A percentile compares a stretch with the other conserved stretches of the same genome.
These are phyloP conservation scores for Nowickia ferox DNA, from an alignment of 2,888 invertebrate species.

Conservation along the genomic window DNA sequence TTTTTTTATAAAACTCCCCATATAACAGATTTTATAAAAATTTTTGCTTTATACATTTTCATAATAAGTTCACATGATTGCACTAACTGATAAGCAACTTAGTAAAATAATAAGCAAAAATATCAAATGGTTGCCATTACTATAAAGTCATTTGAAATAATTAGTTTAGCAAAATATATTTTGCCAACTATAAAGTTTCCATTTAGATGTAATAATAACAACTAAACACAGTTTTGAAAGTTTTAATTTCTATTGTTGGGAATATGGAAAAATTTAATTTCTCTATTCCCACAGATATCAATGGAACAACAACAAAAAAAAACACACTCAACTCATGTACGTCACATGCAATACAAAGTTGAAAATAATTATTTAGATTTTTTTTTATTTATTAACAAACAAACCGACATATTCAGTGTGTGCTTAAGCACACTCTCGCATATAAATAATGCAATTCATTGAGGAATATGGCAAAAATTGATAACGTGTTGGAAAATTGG, in stretches of 20 bases:
- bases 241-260: conserved; percentile 28
- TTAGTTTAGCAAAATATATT: neutral
- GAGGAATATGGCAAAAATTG: conserved; percentile 55
- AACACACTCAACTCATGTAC: neutral
- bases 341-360: conserved; percentile 42
- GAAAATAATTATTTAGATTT: conserved; percentile 53
- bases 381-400: too few relatives aligned
- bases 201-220: conserved; percentile 11
- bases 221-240: conserved; percentile 16
- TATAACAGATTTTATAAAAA: too few relatives aligned
- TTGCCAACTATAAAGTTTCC: neutral
- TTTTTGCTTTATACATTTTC: too few relatives aligned
- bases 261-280: conserved; percentile 1
- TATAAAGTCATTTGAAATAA: neutral
- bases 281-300: conserved; percentile 28
- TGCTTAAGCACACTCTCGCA: neutral
- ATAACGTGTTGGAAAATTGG: conserved; percentile 70
- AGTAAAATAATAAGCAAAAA: neutral
- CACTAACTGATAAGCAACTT: too few relatives aligned
- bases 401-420: too few relatives aligned
- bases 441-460: conserved; percentile 38
- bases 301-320: neutral
- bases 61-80: too few relatives aligned
- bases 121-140: neutral
- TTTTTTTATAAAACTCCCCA: neutral